Evolutionary conservation across 2,888 invertebrate genomes (phyloP).

Genomic region (Acanthosepion esculentum): DNA sequence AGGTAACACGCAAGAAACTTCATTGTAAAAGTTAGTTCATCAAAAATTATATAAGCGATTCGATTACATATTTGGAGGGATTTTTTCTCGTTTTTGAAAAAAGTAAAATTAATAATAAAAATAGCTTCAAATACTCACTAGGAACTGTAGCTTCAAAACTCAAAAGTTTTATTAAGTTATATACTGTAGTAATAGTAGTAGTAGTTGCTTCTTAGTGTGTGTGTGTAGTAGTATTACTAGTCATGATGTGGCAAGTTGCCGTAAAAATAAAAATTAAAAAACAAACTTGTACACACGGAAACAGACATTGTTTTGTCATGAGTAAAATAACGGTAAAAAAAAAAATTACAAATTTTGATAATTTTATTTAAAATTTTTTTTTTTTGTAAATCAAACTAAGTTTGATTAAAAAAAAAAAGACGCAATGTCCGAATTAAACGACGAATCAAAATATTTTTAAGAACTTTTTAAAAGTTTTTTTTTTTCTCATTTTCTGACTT

Average conservation of each 20-base stretch:
- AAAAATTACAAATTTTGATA: too few relatives aligned
- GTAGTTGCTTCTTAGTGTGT: background rate
- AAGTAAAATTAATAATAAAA: background rate
- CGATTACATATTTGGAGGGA: background rate
- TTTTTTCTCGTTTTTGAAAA: background rate
- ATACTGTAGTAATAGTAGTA: background rate
- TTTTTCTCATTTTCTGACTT: too few relatives aligned
- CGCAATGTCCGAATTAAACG: too few relatives aligned
- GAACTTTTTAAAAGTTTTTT: too few relatives aligned
- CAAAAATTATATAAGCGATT: background rate
- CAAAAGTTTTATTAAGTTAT: background rate
- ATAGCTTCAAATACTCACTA: background rate
- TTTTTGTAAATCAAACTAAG: too few relatives aligned
- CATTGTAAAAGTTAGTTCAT: background rate
- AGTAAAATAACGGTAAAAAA: background rate
- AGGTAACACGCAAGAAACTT: background rate
- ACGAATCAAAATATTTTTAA: too few relatives aligned
- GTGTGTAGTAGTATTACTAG: background rate
- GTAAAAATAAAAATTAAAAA: background rate
- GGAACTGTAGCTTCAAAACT: background rate
- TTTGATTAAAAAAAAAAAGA: too few relatives aligned
- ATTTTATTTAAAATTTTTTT: too few relatives aligned
- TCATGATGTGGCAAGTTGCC: background rate
- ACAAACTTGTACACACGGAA: background rate
- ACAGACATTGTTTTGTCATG: background rate